Evolutionary conservation across 2,797 vertebrate genomes (phyloP), one percentile per base, ranked within the genome.

Genomic region (Sphenodon punctatus): DNA sequence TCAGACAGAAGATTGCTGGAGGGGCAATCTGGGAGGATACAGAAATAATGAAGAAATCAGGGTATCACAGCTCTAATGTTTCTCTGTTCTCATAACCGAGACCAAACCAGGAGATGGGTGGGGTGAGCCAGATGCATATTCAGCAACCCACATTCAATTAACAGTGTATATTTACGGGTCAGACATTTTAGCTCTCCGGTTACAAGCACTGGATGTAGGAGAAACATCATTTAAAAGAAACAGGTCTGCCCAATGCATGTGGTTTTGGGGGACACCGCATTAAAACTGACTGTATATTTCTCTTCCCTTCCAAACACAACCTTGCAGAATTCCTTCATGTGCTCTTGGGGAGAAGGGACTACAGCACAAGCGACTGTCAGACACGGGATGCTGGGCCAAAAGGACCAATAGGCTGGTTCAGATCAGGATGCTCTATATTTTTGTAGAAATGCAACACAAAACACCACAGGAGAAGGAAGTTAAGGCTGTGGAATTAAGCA

Each of bases 211-310:
- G 1, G 5, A 9, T 27, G 22, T 11, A 25, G 45, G 20, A 43
- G 23, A 41, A 53, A 9, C 5, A 19, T 51, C 1, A 0, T 45
- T 72, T 60, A 55, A 82, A 75, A 20, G 39, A 48, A 49, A 4
- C 1, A 0, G 1, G 16, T 3, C 2, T 73, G 43, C 58, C 30
- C 76, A 55, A 0, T 0, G 0, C 5, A 10, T n/a, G n/a, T n/a
- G n/a, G n/a, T n/a, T 10, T 14, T 34, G 56, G 36, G 43, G 32
- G 66, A 53, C 23, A 3, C 34, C 0, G 0, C 63, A 20, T 51
- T 53, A 17, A 27, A 30, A 10, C 30, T 15, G 25, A 15, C 30
- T 17, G 19, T 7, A 0, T 63, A 64, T 64, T 42, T 72, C 23
- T 56, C 16, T 75, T 48, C 67, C 23, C n/a, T 42, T 59, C 59